phyloP scores from a whole-genome alignment of 2,797 vertebrate species.

The Onychomys torridus region DNA sequence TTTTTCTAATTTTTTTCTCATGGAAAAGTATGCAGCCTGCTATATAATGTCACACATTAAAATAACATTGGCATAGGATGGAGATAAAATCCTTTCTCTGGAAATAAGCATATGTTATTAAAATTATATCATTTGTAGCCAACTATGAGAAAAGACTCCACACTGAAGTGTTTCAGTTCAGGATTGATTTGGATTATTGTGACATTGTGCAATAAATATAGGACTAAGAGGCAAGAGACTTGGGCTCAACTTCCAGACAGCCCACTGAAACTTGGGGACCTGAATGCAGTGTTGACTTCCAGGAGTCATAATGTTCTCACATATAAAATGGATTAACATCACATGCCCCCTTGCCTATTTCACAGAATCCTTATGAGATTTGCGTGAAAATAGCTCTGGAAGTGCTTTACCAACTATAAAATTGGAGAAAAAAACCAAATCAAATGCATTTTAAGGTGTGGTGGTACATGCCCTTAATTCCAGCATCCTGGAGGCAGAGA shows the following conservation, averaged over 20 bases:
- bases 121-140: conserved; percentile 81
- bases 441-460: not conserved
- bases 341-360: conserved; percentile 10
- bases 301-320: conserved; percentile 18
- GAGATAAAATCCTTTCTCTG: conserved; percentile 83
- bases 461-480: not conserved
- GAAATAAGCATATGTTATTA: conserved; percentile 86
- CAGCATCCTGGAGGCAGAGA: not conserved
- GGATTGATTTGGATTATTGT: conserved; percentile 61
- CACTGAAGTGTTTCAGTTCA: conserved; percentile 61
- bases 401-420: conserved; percentile 45
- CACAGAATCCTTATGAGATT: conserved; percentile 8
- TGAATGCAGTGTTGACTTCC: conserved; percentile 45
- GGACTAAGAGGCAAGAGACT: conserved; percentile 17
- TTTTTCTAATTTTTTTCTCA: conserved; percentile 73
- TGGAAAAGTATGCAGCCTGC: conserved; percentile 80
- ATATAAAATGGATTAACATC: conserved; percentile 21
- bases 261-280: not conserved
- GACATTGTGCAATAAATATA: conserved; percentile 63
- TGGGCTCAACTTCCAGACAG: conserved; percentile 46
- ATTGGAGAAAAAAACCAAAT: not conserved
- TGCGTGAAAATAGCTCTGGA: conserved; percentile 54
- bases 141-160: conserved; percentile 80
- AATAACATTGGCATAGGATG: conserved; percentile 82
- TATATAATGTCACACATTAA: conserved; percentile 84